Percentiles rank a stretch among this genome's conserved stretches.
Evolutionary conservation across 1,140 invertebrate species (phyloP).

Genomic region (Amyelois transitella): DNA sequence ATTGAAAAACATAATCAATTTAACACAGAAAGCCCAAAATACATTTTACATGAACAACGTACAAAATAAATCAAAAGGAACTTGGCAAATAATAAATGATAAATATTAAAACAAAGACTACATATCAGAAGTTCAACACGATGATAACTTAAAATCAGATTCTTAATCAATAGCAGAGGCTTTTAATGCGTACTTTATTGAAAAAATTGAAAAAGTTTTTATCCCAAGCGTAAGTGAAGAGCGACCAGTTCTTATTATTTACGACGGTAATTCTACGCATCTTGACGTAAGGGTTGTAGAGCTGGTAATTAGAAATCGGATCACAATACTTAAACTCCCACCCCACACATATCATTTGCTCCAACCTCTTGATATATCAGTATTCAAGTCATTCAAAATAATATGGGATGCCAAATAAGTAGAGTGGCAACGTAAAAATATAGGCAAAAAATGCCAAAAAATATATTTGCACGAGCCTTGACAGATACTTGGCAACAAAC

Average conservation of each 20-base stretch:
- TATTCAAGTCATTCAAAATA: conserved; percentile 10
- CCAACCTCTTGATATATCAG: conserved; percentile 11
- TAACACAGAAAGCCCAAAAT: no score
- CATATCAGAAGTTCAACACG: no score
- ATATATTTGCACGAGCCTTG: not conserved
- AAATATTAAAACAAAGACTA: no score
- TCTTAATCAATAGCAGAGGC: no score
- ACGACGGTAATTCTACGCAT: conserved; percentile 17
- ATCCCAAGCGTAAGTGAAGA: no score
- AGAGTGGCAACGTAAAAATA: conserved; percentile 5
- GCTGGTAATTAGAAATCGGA: conserved; percentile 6
- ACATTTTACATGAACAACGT: no score
- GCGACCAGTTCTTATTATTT: conserved; percentile 12
- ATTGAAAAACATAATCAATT: no score
- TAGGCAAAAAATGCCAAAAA: conserved; percentile 5
- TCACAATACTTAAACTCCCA: conserved; percentile 18
- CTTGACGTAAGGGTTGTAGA: conserved; percentile 8
- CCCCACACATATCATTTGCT: conserved; percentile 14
- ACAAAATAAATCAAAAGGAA: no score
- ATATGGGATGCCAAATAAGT: conserved; percentile 6
- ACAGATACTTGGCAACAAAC: conserved; percentile 9
- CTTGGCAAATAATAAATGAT: no score
- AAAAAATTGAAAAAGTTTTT: no score
- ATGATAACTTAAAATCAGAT: no score
- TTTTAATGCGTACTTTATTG: no score